Evolutionary conservation across 2,888 invertebrate genomes (phyloP), one percentile per base, ranked within the genome.

Genomic region (Venusia cambrica): DNA sequence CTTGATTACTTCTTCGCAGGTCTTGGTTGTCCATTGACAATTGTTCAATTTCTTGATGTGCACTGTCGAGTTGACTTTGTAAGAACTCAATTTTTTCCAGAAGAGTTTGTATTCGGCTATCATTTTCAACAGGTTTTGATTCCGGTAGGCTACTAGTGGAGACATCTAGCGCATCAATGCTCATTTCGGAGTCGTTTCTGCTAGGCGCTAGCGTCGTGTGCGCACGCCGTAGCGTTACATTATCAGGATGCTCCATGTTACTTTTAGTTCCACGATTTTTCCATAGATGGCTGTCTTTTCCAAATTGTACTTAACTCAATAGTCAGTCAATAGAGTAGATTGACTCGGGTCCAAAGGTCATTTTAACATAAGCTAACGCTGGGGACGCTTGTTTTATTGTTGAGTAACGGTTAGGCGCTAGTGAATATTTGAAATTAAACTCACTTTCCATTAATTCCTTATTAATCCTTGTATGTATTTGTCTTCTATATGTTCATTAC

Each of bases 121-220:
- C 20, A 10, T 10, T n/a, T 4, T 5, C 8, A 2, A 10, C 9
- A 4, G 10, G 4, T n/a, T n/a, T n/a, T n/a, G n/a, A n/a, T 2
- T 20, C 20, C 5, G 20, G 20, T 1, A 20, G 10, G 10, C 20
- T 20, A 20, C 8, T 20, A 5, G 20, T 20, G 10, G 20, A 10
- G 20, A 2, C 20, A 20, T 20, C 20, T 20, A 20, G 10, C 10
- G 20, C 5, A 7, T 20, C 20, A 4, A 20, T 10, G 5, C 20
- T 20, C 20, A 20, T 20, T 5, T 20, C 8, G 4, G 20, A 20
- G 2, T 20, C 20, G 6, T 20, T 20, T 4, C 2, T 5, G 20
- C 5, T 20, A 1, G 10, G 2, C 1, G 6, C 10, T n/a, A 20
- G 5, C 3, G 9, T 9, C 9, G 20, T 20, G 5, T 20, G 5